A percentile compares a stretch with the other conserved stretches of the same genome.
Evolutionary conservation across 2,888 invertebrate species (phyloP).

Genomic region (Tetanocera ferruginea): DNA sequence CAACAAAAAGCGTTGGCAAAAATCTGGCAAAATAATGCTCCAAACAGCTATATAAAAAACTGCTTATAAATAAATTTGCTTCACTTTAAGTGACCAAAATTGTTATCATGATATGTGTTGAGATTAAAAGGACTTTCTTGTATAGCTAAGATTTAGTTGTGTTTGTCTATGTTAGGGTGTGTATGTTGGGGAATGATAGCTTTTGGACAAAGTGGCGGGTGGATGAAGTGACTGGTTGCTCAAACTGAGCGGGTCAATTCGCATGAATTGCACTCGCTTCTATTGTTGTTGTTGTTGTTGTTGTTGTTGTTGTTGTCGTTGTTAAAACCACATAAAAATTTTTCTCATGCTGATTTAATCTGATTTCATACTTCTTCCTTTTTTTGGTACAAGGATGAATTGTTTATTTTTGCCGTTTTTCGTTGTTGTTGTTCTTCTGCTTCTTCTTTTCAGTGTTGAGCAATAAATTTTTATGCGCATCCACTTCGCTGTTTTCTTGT

Average conservation of each 20-base stretch:
- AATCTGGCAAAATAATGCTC: conserved; percentile 18
- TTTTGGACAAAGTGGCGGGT: too few species aligned
- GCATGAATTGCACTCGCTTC: conserved; percentile 43
- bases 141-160: conserved; percentile 44
- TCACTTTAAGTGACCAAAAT: conserved; percentile 70
- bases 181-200: background rate
- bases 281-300: conserved; percentile 59
- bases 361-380: conserved; percentile 33
- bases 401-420: conserved; percentile 42
- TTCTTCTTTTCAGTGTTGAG: conserved; percentile 57
- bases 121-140: conserved; percentile 69
- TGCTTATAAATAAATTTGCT: conserved; percentile 69
- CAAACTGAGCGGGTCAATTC: conserved; percentile 18
- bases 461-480: conserved; percentile 68
- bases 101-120: conserved; percentile 68
- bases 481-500: conserved; percentile 65
- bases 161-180: background rate
- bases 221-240: conserved; percentile 19
- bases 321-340: conserved; percentile 52
- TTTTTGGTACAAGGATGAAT: background rate
- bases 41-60: conserved; percentile 53
- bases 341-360: conserved; percentile 64
- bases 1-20: conserved; percentile 37
- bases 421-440: background rate
- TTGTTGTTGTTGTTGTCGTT: conserved; percentile 49